Conservation (phyloP, 2,888 invertebrate species). For the Coenonympha glycerion region DNA sequence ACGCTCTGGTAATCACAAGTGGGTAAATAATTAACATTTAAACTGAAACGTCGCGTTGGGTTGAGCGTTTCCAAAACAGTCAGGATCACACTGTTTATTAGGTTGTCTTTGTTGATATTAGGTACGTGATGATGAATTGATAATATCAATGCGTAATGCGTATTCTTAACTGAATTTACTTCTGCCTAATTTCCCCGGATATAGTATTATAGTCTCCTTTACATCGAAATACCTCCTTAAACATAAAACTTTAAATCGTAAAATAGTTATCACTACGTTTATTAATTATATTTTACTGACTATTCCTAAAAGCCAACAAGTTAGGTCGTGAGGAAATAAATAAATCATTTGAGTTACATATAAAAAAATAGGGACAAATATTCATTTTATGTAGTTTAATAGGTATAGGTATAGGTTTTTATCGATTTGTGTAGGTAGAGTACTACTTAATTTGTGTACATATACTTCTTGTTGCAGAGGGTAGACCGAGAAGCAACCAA, state of each 20-base stretch:
- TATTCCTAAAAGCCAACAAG: too few species aligned
- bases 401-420: too few species aligned
- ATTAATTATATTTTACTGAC: too few species aligned
- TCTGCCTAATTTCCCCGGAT: too few species aligned
- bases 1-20: constrained; percentile 32
- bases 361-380: not conserved
- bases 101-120: not conserved
- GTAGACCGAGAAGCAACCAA: constrained; percentile 64
- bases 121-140: not conserved
- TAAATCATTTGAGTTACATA: too few species aligned
- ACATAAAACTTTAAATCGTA: too few species aligned
- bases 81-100: not conserved
- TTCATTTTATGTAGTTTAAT: not conserved
- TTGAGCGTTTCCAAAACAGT: not conserved
- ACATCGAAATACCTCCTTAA: too few species aligned
- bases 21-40: constrained; percentile 26
- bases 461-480: constrained; percentile 50
- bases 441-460: not conserved
- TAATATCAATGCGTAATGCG: not conserved
- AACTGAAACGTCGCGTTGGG: not conserved
- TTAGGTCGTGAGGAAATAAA: too few species aligned
- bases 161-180: too few species aligned
- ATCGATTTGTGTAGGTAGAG: too few species aligned
- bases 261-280: too few species aligned
- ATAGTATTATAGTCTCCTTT: too few species aligned